Base-by-base conservation (phyloP, 1,140 invertebrate genomes). In the Babylonia areolata region DNA sequence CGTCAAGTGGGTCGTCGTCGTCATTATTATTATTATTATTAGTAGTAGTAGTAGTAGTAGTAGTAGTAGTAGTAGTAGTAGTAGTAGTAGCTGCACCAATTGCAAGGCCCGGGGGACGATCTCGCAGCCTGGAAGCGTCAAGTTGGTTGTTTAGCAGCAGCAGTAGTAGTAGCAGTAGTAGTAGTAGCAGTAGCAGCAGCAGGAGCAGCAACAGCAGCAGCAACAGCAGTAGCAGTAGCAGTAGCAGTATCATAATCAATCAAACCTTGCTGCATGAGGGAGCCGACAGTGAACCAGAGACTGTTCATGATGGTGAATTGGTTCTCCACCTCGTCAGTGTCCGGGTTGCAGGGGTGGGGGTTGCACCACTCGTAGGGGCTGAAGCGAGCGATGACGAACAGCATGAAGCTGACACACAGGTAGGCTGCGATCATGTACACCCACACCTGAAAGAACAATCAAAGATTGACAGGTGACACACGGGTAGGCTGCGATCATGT, bases 291-390 rank as follows among this genome's bases (percentile, higher is more conserved):
- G 94, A 98, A 98, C 98, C 98, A 98, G 92, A 98, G 97, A 92
- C 96, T 97, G 94, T 99, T 99, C 88, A 97, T 96, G 73, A 99
- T 96, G 81, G 96, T 98, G 94, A 99, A 99, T 95, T 99, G 98
- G 93, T 99, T 99, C 92, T 99, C 98, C 73, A 98, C 96, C 12
- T 95, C 93, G 83, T 95, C 94, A 2, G 96, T 97, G 91, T 97
- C 97, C 84, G 96, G 96, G 86, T 97, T 96, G 94, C 97, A 99
- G 0, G 97, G 97, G 93, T 98, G 97, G 6, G 97, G 97, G 94
- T 97, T 98, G 93, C 96, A 97, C 98, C 98, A 99, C 94, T 99
- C 98, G 94, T 99, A 99, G n/a, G 98, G 98, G n/a, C 97, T 98
- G 94, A 99, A 98, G 78, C 93, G 95, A 0, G 98, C 98, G 96